Base-by-base conservation (phyloP, 2,113 vertebrate species). In the Urocitellus parryii region DNA sequence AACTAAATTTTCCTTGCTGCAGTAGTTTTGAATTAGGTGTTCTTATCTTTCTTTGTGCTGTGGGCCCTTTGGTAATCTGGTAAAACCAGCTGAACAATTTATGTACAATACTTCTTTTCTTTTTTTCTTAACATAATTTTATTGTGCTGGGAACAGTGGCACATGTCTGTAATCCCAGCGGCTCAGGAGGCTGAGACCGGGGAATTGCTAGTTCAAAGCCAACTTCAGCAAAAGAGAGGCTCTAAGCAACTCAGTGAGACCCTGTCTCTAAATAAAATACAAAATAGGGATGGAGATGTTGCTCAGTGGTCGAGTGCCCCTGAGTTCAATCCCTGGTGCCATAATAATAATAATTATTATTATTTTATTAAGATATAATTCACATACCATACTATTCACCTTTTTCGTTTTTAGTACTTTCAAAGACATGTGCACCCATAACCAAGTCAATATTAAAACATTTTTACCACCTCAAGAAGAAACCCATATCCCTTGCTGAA, bases 1-100 rank as follows among this genome's bases (percentile, higher is more conserved):
- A 25, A 88, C 13, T 80, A 84, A 76, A 8, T 86, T 83, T 96
- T 85, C 58, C 70, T 86, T 92, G 34, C 42, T 80, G 37, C 83
- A 93, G 24, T 79, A 88, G 58, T 63, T 97, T 91, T 74, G 8
- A 70, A 84, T 83, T 67, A 88, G 51, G 27, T 68, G 2, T 74
- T 77, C 13, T 90, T 72, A 25, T 89, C 37, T 88, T 89, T 79
- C 34, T 83, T 82, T 78, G 24, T 76, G 17, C 18, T 24, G 53
- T 77, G 29, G 39, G 14, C 25, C n/a, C 20, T 27, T 76, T 45
- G 45, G 8, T 16, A 89, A 89, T 94, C 61, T 84, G 48, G 8
- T 74, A 67, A 94, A 61, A 83, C 0, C 34, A 85, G n/a, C 4
- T 91, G 63, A 45, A 86, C 2, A 84, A 42, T 77, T 92, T 96